Conservation (phyloP, 2,888 invertebrate species). For the Amitus sp. region DNA sequence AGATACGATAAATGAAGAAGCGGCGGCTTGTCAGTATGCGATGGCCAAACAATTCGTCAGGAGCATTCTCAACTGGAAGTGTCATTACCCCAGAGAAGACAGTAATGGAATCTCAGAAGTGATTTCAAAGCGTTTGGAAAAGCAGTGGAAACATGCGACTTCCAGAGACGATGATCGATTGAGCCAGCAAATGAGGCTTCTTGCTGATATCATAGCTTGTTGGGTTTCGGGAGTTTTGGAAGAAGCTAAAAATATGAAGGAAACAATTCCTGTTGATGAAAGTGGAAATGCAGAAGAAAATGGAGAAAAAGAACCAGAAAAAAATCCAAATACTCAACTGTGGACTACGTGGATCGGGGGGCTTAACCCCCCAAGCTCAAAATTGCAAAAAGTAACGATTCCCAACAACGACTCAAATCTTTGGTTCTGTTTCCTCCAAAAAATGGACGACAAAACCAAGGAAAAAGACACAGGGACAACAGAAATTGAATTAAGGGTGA, state of each 20-base stretch:
- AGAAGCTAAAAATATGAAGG: slow-evolving; percentile 47
- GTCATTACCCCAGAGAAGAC: slow-evolving; percentile 47
- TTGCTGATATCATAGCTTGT: slow-evolving; percentile 54
- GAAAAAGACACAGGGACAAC: no score
- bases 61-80: slow-evolving; percentile 53
- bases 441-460: no score
- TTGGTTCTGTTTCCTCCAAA: no score
- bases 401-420: no score
- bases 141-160: slow-evolving; percentile 45
- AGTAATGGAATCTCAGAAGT: slow-evolving; percentile 54
- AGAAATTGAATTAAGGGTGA: no score
- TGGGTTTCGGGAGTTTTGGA: slow-evolving; percentile 57
- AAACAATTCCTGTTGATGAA: background rate
- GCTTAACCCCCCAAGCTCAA: no score
- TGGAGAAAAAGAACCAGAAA: slow-evolving; percentile 12
- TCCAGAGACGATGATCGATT: slow-evolving; percentile 49
- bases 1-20: slow-evolving; percentile 45
- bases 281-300: slow-evolving; percentile 13
- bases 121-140: slow-evolving; percentile 46
- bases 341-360: no score
- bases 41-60: slow-evolving; percentile 58
- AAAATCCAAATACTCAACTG: no score
- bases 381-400: no score
- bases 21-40: slow-evolving; percentile 51
- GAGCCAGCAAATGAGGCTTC: slow-evolving; percentile 55